Conservation (phyloP, 2,797 vertebrate genomes). For the Spondyliosoma cantharus region DNA sequence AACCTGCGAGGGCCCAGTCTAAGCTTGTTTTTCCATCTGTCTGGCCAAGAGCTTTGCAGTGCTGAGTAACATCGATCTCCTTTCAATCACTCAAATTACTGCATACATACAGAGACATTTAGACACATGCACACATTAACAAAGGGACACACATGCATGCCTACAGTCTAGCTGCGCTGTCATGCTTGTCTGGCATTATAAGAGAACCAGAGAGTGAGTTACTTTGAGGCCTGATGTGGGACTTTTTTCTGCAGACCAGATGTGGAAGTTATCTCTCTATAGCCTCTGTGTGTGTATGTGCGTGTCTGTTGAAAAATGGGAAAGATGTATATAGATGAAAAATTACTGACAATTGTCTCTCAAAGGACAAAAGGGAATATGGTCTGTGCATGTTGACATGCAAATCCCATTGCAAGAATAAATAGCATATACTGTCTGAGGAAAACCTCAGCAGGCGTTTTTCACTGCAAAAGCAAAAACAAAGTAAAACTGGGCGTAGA, state of each 20-base stretch:
- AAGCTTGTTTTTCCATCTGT: slow-evolving; percentile 55
- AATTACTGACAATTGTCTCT: background rate
- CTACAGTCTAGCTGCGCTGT: slow-evolving; percentile 31
- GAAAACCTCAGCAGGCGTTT: slow-evolving; percentile 6
- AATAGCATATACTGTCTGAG: background rate
- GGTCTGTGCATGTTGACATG: background rate
- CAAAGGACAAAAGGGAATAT: background rate
- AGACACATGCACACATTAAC: slow-evolving; percentile 19
- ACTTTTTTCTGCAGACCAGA: slow-evolving; percentile 64
- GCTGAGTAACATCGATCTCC: slow-evolving; percentile 60
- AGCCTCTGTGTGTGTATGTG: slow-evolving; percentile 7
- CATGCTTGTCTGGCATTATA: slow-evolving; percentile 46
- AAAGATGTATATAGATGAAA: background rate
- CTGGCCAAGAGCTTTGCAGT: slow-evolving; percentile 53
- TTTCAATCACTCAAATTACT: slow-evolving; percentile 53
- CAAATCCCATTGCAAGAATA: slow-evolving; percentile 6
- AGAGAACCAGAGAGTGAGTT: slow-evolving; percentile 35
- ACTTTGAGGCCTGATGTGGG: slow-evolving; percentile 54
- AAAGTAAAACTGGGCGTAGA: background rate
- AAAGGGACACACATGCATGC: slow-evolving; percentile 12
- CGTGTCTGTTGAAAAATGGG: slow-evolving; percentile 14
- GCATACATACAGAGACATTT: slow-evolving; percentile 24
- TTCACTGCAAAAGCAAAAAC: background rate
- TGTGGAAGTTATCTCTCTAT: slow-evolving; percentile 43
- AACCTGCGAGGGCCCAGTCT: slow-evolving; percentile 36